A percentile compares a stretch with the other conserved stretches of the same genome.
These are phyloP conservation scores for Oryzias woworae DNA, from an alignment of 2,113 vertebrate species.

Conservation along the genomic window DNA sequence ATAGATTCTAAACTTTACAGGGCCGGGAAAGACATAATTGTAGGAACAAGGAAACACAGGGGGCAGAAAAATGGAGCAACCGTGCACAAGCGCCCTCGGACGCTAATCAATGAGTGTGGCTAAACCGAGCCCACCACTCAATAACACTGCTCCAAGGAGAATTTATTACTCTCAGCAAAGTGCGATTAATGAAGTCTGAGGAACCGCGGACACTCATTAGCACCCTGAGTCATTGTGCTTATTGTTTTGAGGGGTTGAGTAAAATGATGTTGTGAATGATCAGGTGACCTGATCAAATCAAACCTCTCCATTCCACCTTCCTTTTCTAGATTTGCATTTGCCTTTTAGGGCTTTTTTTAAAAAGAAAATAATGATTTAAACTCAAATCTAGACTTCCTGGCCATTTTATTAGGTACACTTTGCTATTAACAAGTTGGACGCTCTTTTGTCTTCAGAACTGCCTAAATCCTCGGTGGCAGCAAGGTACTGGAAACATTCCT, in stretches of 20 bases:
- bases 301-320: no score
- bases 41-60: constrained; percentile 12
- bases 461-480: no score
- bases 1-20: constrained; percentile 16
- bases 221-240: constrained; percentile 45
- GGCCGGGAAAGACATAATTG: constrained; percentile 13
- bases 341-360: no score
- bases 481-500: no score
- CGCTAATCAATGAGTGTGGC: constrained; percentile 48
- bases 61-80: constrained; percentile 32
- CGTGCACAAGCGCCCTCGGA: constrained; percentile 23
- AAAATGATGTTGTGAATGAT: neutral
- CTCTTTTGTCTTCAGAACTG: no score
- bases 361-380: no score
- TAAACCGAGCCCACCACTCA: constrained; percentile 25
- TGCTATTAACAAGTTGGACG: no score
- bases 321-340: no score
- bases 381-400: no score
- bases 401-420: no score
- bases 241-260: constrained; percentile 31
- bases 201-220: constrained; percentile 47
- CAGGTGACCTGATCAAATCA: no score
- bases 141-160: constrained; percentile 27
- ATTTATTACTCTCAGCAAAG: constrained; percentile 43
- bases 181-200: constrained; percentile 60